Base-by-base conservation (phyloP, 2,888 invertebrate species). In the Drosophila mercatorum region DNA sequence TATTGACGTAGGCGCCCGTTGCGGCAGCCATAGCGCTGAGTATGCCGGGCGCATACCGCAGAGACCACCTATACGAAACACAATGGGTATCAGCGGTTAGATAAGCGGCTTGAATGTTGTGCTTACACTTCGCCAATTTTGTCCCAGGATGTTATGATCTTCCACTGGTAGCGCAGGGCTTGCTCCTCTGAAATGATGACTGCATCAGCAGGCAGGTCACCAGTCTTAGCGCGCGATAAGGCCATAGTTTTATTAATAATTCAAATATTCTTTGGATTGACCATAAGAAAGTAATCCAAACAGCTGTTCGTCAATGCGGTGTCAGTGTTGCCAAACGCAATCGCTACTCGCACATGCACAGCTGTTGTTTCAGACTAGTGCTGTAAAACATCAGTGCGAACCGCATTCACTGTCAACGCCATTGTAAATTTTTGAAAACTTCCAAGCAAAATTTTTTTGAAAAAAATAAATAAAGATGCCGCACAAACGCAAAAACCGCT, bases 1-100 rank as follows among this genome's bases (percentile, higher is more conserved):
- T 93, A 86, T 96, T 96, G n/a, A 96, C 93, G 44, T 94, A 92
- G 0, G 94, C 88, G 0, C 95, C 95, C 2, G 94, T 93, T 0
- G 94, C 2, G 0, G 94, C 94, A 73, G 94, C 94, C 11, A 94
- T 60, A 0, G 91, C 91, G 11, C 94, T 94, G 1, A 96, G 90
- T 2, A 94, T 74, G 2, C 92, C 90, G 0, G 94, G 90, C 0
- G 94, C 94, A 88, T 94, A 94, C 12, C 92, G 91, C 59, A 94
- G 91, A 0, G 94, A 91, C 93, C 94, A 94, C n/a, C 95, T 95
- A 78, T 14, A 91, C 76, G 64, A 49, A 31, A 34, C 3, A 11
- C 2, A n/a, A 34, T 22, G 44, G 10, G 7, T n/a, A 56, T 49
- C 14, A 59, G 72, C 49, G 52, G 68, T 76, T 75, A 68, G 72